These are phyloP conservation scores for Drosophila affinis DNA, from an alignment of 2,888 invertebrate genomes.

Conservation along the genomic window DNA sequence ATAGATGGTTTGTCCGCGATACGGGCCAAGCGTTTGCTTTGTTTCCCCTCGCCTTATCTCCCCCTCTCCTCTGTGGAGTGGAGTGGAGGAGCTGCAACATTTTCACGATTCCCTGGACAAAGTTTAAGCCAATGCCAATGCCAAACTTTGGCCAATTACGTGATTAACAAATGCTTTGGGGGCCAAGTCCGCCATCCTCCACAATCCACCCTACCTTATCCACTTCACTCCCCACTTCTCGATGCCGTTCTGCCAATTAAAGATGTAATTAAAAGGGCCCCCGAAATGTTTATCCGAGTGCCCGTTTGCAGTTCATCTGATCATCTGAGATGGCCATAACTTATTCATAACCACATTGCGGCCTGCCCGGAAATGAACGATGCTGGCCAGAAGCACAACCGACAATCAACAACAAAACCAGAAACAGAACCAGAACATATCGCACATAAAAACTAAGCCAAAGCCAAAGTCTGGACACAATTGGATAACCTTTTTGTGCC, in stretches of 20 bases:
- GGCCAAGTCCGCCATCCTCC: neutral
- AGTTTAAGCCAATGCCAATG: conserved; percentile 4
- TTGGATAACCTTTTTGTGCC: conserved; percentile 13
- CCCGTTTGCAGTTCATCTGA: conserved; percentile 27
- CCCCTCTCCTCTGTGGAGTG: too few relatives aligned
- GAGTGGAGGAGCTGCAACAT: conserved; percentile 27
- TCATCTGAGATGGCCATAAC: conserved; percentile 8
- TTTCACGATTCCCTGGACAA: conserved; percentile 20
- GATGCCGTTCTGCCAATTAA: conserved; percentile 25
- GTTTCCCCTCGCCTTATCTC: conserved; percentile 19
- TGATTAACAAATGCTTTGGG: conserved; percentile 24
- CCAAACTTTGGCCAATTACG: conserved; percentile 37
- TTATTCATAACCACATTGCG: conserved; percentile 46
- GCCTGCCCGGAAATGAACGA: conserved; percentile 35
- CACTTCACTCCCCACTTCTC: neutral
- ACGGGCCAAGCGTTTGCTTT: conserved; percentile 15
- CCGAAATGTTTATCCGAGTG: neutral
- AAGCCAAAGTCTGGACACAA: conserved; percentile 23
- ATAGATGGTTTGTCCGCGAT: conserved; percentile 26
- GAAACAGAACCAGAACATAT: neutral
- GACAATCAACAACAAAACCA: neutral
- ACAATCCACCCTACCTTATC: too few relatives aligned
- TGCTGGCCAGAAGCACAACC: conserved; percentile 24
- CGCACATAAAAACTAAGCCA: conserved; percentile 20
- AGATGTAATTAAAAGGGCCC: conserved; percentile 22